These are phyloP conservation scores for Dendrolimus punctatus DNA, from an alignment of 1,140 invertebrate species.

Conservation along the genomic window DNA sequence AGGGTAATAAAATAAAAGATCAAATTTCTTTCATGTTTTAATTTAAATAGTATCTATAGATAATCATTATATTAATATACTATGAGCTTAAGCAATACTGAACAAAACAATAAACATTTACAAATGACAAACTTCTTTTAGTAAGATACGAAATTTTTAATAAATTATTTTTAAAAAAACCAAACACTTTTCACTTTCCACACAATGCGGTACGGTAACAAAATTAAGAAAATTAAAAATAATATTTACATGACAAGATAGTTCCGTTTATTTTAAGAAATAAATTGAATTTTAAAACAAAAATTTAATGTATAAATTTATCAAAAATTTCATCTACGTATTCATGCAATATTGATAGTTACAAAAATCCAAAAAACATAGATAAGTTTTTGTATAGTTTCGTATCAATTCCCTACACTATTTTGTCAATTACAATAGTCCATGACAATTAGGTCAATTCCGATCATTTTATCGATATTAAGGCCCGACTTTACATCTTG, in stretches of 20 bases:
- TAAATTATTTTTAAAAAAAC: conserved; percentile 39
- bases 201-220: conserved; percentile 35
- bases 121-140: conserved; percentile 42
- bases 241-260: conserved; percentile 24
- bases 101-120: conserved; percentile 69
- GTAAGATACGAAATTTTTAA: conserved; percentile 36
- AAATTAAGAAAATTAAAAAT: conserved; percentile 38
- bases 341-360: conserved; percentile 13
- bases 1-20: conserved; percentile 2
- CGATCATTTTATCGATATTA: too few relatives aligned
- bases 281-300: conserved; percentile 37
- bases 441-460: background rate
- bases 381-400: conserved; percentile 7
- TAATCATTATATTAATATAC: conserved; percentile 49
- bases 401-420: conserved; percentile 30
- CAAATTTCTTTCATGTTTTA: conserved; percentile 20
- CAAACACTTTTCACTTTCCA: background rate
- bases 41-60: conserved; percentile 52
- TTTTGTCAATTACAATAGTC: conserved; percentile 5
- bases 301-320: conserved; percentile 29
- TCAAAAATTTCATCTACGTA: conserved; percentile 21
- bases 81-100: conserved; percentile 61
- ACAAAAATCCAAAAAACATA: conserved; percentile 24
- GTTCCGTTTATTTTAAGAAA: conserved; percentile 17
- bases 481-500: too few relatives aligned